A percentile compares a stretch with the other conserved stretches of the same genome.
These are phyloP conservation scores for Patella caerulea DNA, from an alignment of 2,888 invertebrate genomes.

Conservation along the genomic window DNA sequence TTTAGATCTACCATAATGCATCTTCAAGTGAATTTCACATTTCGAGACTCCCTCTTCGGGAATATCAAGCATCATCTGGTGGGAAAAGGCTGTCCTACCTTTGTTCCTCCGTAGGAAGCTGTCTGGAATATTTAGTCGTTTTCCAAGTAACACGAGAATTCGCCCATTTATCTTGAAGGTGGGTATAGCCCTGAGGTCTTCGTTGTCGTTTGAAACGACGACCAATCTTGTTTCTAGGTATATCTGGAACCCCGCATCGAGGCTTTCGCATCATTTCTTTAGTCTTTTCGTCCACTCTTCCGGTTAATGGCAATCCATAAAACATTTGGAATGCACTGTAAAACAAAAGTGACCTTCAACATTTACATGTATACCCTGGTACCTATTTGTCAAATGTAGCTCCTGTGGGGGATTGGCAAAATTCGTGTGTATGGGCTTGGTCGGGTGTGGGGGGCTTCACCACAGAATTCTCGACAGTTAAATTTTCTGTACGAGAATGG, in stretches of 20 bases:
- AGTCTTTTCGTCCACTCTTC: slow-evolving; percentile 56
- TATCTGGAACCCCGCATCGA: slow-evolving; percentile 66
- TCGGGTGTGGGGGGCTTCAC: too few relatives aligned
- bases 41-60: too few relatives aligned
- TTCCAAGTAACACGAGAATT: slow-evolving; percentile 55
- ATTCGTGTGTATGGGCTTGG: too few relatives aligned
- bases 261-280: slow-evolving; percentile 59
- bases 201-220: slow-evolving; percentile 15
- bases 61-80: too few relatives aligned
- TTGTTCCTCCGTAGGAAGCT: slow-evolving; percentile 37
- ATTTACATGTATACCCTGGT: too few relatives aligned
- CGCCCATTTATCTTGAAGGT: slow-evolving; percentile 57
- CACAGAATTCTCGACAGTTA: too few relatives aligned
- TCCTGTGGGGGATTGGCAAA: too few relatives aligned
- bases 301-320: slow-evolving; percentile 58
- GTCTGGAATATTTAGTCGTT: slow-evolving; percentile 51
- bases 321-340: slow-evolving; percentile 64
- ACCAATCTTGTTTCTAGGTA: slow-evolving; percentile 42
- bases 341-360: background rate
- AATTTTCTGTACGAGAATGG: too few relatives aligned
- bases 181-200: slow-evolving; percentile 33
- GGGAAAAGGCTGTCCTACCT: slow-evolving; percentile 25
- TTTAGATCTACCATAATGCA: too few relatives aligned
- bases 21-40: too few relatives aligned
- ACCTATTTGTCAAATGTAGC: too few relatives aligned